These are phyloP conservation scores for Philonicus albiceps DNA, from an alignment of 2,888 invertebrate species.

Conservation along the genomic window DNA sequence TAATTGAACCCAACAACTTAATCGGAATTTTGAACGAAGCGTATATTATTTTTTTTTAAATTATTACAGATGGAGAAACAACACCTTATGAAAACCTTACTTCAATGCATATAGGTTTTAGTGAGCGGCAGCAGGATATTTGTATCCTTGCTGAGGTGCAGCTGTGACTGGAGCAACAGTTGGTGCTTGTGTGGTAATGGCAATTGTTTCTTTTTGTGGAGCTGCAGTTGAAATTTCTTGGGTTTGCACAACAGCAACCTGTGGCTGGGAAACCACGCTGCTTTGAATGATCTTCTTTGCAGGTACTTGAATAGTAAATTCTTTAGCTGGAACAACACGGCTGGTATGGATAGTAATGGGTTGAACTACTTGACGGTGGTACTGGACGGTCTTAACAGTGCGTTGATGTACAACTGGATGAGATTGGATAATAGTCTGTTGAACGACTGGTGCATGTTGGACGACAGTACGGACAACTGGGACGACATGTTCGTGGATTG, in stretches of 20 bases:
- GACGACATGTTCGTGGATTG: not conserved
- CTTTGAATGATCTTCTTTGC: slow-evolving; percentile 2
- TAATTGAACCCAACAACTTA: not conserved
- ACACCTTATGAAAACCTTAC: not conserved
- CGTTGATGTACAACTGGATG: not conserved
- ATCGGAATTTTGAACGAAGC: not conserved
- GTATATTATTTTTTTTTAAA: not conserved
- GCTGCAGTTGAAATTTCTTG: not conserved
- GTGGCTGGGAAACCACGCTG: not conserved
- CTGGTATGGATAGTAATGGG: not conserved
- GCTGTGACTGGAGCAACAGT: not conserved
- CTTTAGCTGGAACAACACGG: not conserved
- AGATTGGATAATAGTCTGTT: not conserved
- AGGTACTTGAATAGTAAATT: not conserved
- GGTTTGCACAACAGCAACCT: not conserved
- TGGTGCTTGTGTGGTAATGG: not conserved
- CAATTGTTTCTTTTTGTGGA: not conserved
- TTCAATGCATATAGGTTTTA: not conserved
- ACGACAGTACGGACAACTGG: slow-evolving; percentile 17
- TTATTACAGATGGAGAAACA: not conserved
- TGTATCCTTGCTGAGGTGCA: not conserved
- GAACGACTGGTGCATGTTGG: slow-evolving; percentile 4
- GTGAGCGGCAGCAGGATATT: not conserved
- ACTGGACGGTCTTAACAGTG: slow-evolving; percentile 13
- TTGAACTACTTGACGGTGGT: not conserved